These are phyloP conservation scores for Danionella dracula DNA, from an alignment of 2,797 vertebrate genomes.

Conservation along the genomic window DNA sequence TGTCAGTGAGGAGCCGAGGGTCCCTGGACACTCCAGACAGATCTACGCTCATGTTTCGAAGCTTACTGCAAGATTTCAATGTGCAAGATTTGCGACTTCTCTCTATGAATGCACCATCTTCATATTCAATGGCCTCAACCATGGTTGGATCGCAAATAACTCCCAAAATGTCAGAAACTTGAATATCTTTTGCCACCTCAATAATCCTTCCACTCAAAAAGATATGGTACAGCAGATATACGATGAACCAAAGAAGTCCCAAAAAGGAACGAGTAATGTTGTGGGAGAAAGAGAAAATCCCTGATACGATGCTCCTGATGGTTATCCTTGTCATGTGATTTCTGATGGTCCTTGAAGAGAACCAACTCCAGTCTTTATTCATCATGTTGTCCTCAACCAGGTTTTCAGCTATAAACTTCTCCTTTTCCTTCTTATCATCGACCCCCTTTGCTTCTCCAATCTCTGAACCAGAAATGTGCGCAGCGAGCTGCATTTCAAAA, in stretches of 20 bases:
- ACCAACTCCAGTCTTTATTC: slow-evolving; percentile 24
- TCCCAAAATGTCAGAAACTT: slow-evolving; percentile 77
- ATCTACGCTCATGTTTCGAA: slow-evolving; percentile 53
- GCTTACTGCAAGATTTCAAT: slow-evolving; percentile 69
- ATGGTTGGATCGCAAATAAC: slow-evolving; percentile 88
- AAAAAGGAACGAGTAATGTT: slow-evolving; percentile 64
- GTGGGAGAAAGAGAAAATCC: slow-evolving; percentile 66
- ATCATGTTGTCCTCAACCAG: background rate
- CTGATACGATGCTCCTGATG: slow-evolving; percentile 70
- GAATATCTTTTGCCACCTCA: slow-evolving; percentile 84
- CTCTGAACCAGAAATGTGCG: slow-evolving; percentile 82
- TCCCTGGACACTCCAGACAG: slow-evolving; percentile 71
- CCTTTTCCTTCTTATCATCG: slow-evolving; percentile 50
- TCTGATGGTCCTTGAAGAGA: slow-evolving; percentile 78
- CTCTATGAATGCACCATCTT: slow-evolving; percentile 57
- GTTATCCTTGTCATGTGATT: slow-evolving; percentile 80
- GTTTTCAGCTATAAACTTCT: slow-evolving; percentile 60
- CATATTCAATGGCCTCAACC: slow-evolving; percentile 79
- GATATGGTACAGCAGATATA: slow-evolving; percentile 74
- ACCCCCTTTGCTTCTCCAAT: slow-evolving; percentile 66
- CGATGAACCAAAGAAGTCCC: slow-evolving; percentile 61
- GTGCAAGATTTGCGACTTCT: slow-evolving; percentile 42
- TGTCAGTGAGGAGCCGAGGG: slow-evolving; percentile 77
- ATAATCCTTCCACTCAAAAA: slow-evolving; percentile 82
- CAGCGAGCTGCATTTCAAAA: slow-evolving; percentile 95